These are phyloP conservation scores for Acropternis orthonyx DNA, from an alignment of 2,797 vertebrate species.

Conservation along the genomic window DNA sequence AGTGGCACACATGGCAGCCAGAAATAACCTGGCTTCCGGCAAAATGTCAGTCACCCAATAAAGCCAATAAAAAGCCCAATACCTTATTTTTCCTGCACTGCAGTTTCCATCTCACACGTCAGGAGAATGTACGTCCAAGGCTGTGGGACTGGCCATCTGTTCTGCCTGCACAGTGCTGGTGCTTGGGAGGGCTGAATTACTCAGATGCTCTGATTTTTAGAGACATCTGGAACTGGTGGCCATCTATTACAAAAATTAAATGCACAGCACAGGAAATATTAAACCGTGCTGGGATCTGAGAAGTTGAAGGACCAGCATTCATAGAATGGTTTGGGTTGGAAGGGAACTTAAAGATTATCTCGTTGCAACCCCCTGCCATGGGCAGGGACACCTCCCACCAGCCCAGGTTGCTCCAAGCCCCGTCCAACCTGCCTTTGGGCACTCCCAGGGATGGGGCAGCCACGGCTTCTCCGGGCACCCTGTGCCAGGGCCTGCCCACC, in stretches of 20 bases:
- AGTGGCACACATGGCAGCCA: neutral
- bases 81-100: neutral
- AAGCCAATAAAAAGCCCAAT: slow-evolving; percentile 12
- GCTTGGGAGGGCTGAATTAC: neutral
- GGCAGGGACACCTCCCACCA: neutral
- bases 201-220: neutral
- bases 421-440: accelerated
- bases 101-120: neutral
- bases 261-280: neutral
- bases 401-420: neutral
- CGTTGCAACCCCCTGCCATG: accelerated
- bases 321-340: neutral
- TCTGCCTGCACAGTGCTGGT: neutral
- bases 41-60: neutral
- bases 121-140: neutral
- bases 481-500: neutral
- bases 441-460: neutral
- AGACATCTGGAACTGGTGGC: slow-evolving; percentile 13
- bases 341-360: neutral
- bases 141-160: slow-evolving; percentile 37
- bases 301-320: neutral
- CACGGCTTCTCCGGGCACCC: neutral
- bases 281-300: neutral
- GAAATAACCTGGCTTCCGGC: slow-evolving; percentile 28
- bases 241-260: neutral